Conservation (phyloP, 2,888 invertebrate genomes). For the Anagyrus pseudococci region DNA sequence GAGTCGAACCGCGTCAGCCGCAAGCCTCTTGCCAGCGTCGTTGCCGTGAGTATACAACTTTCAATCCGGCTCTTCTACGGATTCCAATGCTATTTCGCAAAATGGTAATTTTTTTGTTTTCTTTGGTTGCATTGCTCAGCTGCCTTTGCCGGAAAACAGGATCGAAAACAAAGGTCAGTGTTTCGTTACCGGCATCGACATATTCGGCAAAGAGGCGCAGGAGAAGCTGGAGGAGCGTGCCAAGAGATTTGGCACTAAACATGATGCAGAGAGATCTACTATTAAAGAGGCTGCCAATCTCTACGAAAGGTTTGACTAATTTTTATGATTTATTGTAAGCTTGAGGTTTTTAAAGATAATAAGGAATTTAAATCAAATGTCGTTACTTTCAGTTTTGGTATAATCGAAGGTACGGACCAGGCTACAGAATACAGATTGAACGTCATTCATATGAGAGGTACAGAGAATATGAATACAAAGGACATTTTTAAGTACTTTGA, state of each 20-base stretch:
- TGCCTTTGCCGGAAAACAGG: not conserved
- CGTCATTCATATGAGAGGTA: conserved; percentile 77
- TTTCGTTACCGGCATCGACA: conserved; percentile 64
- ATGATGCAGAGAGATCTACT: conserved; percentile 2
- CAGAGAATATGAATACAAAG: conserved; percentile 76
- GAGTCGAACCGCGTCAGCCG: conserved; percentile 31
- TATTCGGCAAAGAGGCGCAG: conserved; percentile 64
- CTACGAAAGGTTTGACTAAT: conserved; percentile 60
- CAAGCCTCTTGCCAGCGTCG: conserved; percentile 11
- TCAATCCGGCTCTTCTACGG: not conserved
- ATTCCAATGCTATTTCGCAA: not conserved
- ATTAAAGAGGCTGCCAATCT: conserved; percentile 58
- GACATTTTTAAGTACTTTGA: conserved; percentile 82
- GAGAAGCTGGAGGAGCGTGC: conserved; percentile 66
- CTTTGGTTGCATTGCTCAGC: not conserved
- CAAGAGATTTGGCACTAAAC: conserved; percentile 64
- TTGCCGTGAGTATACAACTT: conserved; percentile 12
- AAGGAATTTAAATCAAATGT: not conserved
- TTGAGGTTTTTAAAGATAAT: conserved; percentile 54
- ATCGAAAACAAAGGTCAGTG: conserved; percentile 56
- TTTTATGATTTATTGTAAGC: conserved; percentile 1
- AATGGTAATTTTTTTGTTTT: not conserved
- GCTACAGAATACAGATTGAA: conserved; percentile 71
- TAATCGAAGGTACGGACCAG: conserved; percentile 66
- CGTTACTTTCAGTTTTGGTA: conserved; percentile 64